A percentile compares a stretch with the other conserved stretches of the same genome.
Conservation (phyloP, 2,888 invertebrate genomes). For the Drosophila koepferae region DNA sequence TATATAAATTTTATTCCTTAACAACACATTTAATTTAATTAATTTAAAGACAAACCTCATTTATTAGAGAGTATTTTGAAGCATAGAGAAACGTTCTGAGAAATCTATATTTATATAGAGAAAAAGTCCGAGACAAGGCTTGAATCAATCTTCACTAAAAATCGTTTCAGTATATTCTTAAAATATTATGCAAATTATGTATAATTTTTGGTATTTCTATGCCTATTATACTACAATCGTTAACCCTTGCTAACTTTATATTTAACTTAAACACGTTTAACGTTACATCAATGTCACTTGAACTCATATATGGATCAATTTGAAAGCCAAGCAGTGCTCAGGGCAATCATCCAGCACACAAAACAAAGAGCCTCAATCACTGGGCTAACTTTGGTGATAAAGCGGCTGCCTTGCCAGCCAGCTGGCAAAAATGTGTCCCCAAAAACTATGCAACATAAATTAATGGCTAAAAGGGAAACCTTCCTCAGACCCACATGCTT, state of each 20-base stretch:
- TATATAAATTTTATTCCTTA: too few relatives aligned
- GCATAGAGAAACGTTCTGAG: too few relatives aligned
- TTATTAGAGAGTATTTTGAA: too few relatives aligned
- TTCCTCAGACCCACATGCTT: not conserved
- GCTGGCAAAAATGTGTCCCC: conserved; percentile 49
- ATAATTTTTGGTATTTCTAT: not conserved
- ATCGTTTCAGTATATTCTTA: too few relatives aligned
- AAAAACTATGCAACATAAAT: conserved; percentile 64
- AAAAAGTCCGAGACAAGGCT: too few relatives aligned
- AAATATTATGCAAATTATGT: not conserved
- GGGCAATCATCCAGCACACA: conserved; percentile 25
- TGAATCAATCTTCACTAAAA: too few relatives aligned
- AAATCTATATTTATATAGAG: too few relatives aligned
- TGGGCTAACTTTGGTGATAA: conserved; percentile 35
- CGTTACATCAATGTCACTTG: conserved; percentile 18
- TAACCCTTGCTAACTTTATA: not conserved
- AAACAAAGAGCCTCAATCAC: conserved; percentile 34
- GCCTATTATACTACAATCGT: not conserved
- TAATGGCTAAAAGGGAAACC: conserved; percentile 63
- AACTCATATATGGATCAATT: conserved; percentile 19
- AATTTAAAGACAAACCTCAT: too few relatives aligned
- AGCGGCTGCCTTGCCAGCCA: conserved; percentile 19
- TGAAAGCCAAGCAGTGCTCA: conserved; percentile 26
- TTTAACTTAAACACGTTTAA: conserved; percentile 1
- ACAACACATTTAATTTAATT: too few relatives aligned